Percentiles rank a stretch among this genome's conserved stretches.
These are phyloP conservation scores for Fundulus diaphanus DNA, from an alignment of 2,797 vertebrate species.

Conservation along the genomic window DNA sequence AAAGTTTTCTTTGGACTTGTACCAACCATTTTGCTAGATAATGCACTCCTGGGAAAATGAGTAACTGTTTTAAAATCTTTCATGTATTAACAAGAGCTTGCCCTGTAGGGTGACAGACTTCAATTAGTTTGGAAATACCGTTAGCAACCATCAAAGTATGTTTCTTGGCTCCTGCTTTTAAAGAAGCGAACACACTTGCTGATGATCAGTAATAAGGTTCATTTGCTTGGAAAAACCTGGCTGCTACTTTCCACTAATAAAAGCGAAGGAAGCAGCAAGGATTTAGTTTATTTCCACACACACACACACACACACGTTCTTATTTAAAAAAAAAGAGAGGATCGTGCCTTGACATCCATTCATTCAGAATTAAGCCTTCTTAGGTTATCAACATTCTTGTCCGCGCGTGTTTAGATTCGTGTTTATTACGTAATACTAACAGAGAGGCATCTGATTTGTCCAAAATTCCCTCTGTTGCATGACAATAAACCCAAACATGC, in stretches of 20 bases:
- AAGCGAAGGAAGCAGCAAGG: too few relatives aligned
- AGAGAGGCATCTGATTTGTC: constrained; percentile 1
- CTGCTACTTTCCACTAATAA: too few relatives aligned
- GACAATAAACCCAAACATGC: constrained; percentile 3
- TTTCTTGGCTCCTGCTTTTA: not conserved
- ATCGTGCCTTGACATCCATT: too few relatives aligned
- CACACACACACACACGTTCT: too few relatives aligned
- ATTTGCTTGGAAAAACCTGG: too few relatives aligned
- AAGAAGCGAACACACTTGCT: not conserved
- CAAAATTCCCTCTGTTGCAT: not conserved
- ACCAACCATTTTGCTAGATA: too few relatives aligned
- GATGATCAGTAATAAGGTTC: not conserved
- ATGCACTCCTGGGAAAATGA: too few relatives aligned
- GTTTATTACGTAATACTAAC: not conserved
- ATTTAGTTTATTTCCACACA: too few relatives aligned
- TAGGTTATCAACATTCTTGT: constrained; percentile 4
- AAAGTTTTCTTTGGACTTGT: not conserved
- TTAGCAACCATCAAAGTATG: not conserved
- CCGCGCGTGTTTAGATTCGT: not conserved
- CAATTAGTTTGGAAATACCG: not conserved
- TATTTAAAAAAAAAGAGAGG: too few relatives aligned
- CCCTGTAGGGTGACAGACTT: not conserved
- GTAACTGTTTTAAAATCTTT: too few relatives aligned
- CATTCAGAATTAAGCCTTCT: not conserved
- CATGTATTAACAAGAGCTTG: too few relatives aligned